phyloP scores from a whole-genome alignment of 1,140 invertebrate species.

The Fopius arisanus region DNA sequence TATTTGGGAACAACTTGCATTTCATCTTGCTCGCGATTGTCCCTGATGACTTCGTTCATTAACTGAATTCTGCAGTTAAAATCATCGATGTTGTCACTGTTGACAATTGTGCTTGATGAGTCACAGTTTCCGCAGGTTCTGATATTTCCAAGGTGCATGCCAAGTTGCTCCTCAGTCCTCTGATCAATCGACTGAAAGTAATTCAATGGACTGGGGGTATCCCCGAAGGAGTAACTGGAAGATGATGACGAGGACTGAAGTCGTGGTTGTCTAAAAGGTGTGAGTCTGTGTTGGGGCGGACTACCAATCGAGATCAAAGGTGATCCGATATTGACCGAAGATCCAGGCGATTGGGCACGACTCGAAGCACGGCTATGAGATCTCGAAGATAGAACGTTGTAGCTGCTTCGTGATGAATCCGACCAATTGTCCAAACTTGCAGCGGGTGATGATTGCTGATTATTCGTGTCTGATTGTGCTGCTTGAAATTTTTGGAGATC shows the following conservation, averaged over 20 bases:
- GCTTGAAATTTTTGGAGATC: slow-evolving; percentile 39
- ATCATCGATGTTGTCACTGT: slow-evolving; percentile 33
- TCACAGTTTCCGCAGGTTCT: slow-evolving; percentile 34
- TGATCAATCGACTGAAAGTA: slow-evolving; percentile 34
- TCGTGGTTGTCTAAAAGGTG: slow-evolving; percentile 31
- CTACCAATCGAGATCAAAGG: slow-evolving; percentile 31
- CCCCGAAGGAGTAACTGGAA: slow-evolving; percentile 46
- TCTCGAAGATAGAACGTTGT: slow-evolving; percentile 35
- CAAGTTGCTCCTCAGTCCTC: slow-evolving; percentile 37
- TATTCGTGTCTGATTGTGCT: slow-evolving; percentile 36
- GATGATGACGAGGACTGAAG: slow-evolving; percentile 43
- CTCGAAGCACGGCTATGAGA: slow-evolving; percentile 42
- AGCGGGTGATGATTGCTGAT: slow-evolving; percentile 28
- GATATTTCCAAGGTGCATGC: slow-evolving; percentile 32
- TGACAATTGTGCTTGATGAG: slow-evolving; percentile 40
- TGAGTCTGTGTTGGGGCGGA: slow-evolving; percentile 30
- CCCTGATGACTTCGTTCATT: slow-evolving; percentile 41
- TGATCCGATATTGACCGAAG: slow-evolving; percentile 24
- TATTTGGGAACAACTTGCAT: slow-evolving; percentile 34
- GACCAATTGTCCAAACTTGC: slow-evolving; percentile 39
- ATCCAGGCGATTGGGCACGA: slow-evolving; percentile 39
- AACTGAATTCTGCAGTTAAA: slow-evolving; percentile 41
- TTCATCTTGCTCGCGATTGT: slow-evolving; percentile 30
- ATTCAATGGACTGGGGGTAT: slow-evolving; percentile 43
- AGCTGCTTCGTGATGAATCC: slow-evolving; percentile 39